Conservation (phyloP, 1,140 invertebrate species). For the Euglossa dilemma region DNA sequence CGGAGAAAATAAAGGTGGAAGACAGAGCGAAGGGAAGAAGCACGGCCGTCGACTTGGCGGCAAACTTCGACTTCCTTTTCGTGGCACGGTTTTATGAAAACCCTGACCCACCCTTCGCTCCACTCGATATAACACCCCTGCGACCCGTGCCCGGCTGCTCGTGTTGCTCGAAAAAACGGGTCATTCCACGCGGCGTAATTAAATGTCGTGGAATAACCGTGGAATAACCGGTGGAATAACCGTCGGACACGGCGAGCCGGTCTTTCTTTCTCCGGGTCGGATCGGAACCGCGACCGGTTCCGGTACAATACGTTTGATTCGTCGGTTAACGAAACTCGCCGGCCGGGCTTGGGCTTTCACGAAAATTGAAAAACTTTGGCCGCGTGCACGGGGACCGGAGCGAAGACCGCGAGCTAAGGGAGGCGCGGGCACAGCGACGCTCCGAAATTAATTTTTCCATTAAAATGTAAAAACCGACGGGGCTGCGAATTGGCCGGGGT, state of each 20-base stretch:
- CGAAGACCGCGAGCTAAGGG: neutral
- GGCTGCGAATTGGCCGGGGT: neutral
- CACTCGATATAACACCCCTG: slow-evolving; percentile 13
- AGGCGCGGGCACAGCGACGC: neutral
- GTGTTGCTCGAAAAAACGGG: neutral
- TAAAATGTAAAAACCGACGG: slow-evolving; percentile 27
- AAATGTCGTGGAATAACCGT: slow-evolving; percentile 20
- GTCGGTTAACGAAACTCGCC: neutral
- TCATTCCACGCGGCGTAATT: slow-evolving; percentile 29
- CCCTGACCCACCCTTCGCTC: neutral
- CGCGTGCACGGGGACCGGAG: neutral
- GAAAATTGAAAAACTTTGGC: slow-evolving; percentile 45
- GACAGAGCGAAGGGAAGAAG: slow-evolving; percentile 40
- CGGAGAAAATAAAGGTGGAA: slow-evolving; percentile 58
- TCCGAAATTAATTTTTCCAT: slow-evolving; percentile 42
- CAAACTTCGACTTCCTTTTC: slow-evolving; percentile 55
- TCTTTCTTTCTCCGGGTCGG: neutral
- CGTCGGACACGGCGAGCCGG: neutral
- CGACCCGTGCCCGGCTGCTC: neutral
- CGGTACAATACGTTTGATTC: slow-evolving; percentile 26
- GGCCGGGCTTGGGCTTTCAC: neutral
- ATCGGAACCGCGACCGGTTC: neutral
- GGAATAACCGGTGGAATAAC: neutral
- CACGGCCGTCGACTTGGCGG: slow-evolving; percentile 47
- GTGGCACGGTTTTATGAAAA: slow-evolving; percentile 43